Base-by-base conservation (phyloP, 1,140 invertebrate genomes). In the Drosophila elegans region DNA sequence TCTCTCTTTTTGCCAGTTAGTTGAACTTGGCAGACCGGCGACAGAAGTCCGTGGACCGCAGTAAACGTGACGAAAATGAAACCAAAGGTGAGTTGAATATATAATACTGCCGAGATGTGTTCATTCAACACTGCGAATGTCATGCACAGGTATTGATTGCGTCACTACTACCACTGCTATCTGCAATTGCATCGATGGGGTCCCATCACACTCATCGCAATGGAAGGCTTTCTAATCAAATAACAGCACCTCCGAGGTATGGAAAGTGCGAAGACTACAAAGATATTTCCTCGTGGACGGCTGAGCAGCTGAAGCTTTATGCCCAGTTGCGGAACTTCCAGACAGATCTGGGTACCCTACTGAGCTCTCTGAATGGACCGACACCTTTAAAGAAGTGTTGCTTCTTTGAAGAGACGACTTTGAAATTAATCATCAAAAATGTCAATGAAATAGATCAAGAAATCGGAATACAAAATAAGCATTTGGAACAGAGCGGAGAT, bases 1-100 rank as follows among this genome's bases (percentile, higher is more conserved):
- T 13, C n/a, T 13, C 13, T 56, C 27, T 60, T 36, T 29, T 36
- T 29, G 39, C 56, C 71, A 83, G 71, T 86, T 73, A 86, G 79
- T 86, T 63, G 5, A 27, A 60, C 52, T 52, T 66, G 39, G 59
- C 60, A 27, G 10, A 16, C 69, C 46, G 59, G 6, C 38, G 48
- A 21, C 25, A 51, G 6, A 42, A 34, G 53, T 68, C 3, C 54
- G 25, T n/a, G 44, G 12, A 86, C 16, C 81, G 78, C 74, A 69
- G 49, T 16, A 64, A 66, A 49, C 61, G 45, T 59, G 54, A 64
- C 41, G 48, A 42, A 64, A 56, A 51, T 44, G 29, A 44, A 62
- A 74, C 42, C 57, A 38, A 72, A 69, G 78, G 82, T 88, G 32
- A 82, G 56, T 67, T 52, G 12, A 12, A 25, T 9, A 36, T 4